Evolutionary conservation across 2,113 vertebrate genomes (phyloP).

Genomic region (Cyphomyrus discorhynchus): DNA sequence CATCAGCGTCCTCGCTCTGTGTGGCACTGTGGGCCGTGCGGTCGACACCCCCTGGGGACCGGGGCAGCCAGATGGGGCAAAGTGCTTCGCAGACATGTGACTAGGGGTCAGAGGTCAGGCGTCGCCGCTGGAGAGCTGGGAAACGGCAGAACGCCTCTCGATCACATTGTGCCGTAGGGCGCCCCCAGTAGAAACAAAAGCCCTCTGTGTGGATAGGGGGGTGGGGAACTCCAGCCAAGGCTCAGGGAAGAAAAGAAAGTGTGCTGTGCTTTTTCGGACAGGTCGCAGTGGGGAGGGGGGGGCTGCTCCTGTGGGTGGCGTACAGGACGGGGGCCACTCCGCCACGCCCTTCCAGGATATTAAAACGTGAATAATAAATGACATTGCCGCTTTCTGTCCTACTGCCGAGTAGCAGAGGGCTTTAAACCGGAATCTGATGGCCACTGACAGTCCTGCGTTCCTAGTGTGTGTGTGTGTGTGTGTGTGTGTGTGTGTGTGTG

Average conservation of each 20-base stretch:
- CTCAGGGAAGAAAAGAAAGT: background rate
- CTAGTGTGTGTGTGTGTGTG: too few species aligned
- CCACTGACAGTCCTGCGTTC: background rate
- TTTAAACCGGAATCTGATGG: background rate
- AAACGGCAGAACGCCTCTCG: background rate
- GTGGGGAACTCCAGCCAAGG: background rate
- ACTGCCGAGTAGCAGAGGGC: background rate
- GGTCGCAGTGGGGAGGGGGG: background rate
- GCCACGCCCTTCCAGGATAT: background rate
- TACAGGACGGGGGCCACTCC: background rate
- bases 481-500: too few species aligned
- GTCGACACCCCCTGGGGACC: background rate
- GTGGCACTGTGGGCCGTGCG: background rate
- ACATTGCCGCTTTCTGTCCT: background rate
- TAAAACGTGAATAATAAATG: background rate
- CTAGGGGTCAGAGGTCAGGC: background rate
- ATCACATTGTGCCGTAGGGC: background rate
- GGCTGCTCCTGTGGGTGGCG: background rate
- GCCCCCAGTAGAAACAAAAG: background rate
- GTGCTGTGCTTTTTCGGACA: background rate
- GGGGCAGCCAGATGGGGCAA: background rate
- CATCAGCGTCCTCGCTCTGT: background rate
- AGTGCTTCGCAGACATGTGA: background rate
- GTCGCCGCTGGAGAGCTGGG: background rate
- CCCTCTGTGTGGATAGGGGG: background rate